Evolutionary conservation across 1,140 invertebrate genomes (phyloP).

Genomic region (Panagrolaimus sp.): DNA sequence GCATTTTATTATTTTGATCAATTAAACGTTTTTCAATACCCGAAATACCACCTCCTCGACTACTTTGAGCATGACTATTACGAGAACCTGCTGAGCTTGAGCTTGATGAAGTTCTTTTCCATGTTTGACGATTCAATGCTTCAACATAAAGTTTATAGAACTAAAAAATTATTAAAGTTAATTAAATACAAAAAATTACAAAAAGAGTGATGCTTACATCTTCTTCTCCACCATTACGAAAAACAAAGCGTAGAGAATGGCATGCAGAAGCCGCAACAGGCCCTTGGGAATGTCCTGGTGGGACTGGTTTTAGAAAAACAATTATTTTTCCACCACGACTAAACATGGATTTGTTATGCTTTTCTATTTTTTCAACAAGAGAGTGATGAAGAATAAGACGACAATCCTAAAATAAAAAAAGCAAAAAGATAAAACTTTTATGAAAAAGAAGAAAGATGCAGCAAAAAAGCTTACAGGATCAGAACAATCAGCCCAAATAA

Average conservation of each 20-base stretch:
- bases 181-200: constrained; percentile 28
- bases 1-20: constrained; percentile 79
- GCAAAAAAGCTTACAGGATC: constrained; percentile 47
- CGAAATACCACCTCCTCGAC: constrained; percentile 73
- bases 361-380: constrained; percentile 53
- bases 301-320: constrained; percentile 69
- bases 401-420: constrained; percentile 45
- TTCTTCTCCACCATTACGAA: constrained; percentile 57
- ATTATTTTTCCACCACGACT: constrained; percentile 67
- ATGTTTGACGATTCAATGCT: constrained; percentile 61
- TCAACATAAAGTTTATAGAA: constrained; percentile 65
- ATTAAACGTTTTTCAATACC: constrained; percentile 88
- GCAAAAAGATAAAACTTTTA: constrained; percentile 19
- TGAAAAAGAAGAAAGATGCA: not conserved
- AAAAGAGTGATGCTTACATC: constrained; percentile 46
- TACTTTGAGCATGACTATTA: constrained; percentile 35
- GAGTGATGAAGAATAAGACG: constrained; percentile 57
- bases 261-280: constrained; percentile 43
- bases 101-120: constrained; percentile 60
- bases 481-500: constrained; percentile 57
- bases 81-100: constrained; percentile 50
- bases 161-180: constrained; percentile 32
- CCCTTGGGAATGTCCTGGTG: constrained; percentile 30
- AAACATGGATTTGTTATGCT: constrained; percentile 59
- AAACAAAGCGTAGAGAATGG: constrained; percentile 49